Evolutionary conservation across 2,113 vertebrate species (phyloP), one percentile per base, ranked within the genome.

Genomic region (Pseudorhombus dupliciocellatus): DNA sequence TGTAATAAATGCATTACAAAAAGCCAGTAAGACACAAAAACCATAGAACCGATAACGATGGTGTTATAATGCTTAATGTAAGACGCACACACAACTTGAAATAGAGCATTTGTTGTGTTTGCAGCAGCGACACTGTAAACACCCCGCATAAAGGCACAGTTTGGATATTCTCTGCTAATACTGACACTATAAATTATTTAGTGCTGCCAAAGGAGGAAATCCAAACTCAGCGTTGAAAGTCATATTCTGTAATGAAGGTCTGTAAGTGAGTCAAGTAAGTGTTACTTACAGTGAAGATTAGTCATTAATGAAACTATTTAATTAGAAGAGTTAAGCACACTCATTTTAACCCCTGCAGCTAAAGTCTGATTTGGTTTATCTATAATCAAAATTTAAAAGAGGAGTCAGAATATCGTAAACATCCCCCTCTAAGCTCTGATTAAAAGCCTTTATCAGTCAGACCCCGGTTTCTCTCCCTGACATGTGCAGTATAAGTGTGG

Each of bases 331-430:
- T 72, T 58, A 53, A 77, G 50, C 63, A 70, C 62, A 58, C 54
- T 56, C 11, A 56, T 75, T 81, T 73, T 50, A 72, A 64, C 48
- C 70, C 78, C 77, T 53, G 69, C 53, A 61, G 73, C 79, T 54
- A 61, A 57, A 63, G 37, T 64, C 60, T 62, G 76, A 65, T 79
- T 84, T 69, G 57, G 60, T 82, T 84, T 64, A 84, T 85, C 65
- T 58, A 52, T 58, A 73, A 80, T 86, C 63, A 64, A 73, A 73
- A 69, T 79, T 57, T 21, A 30, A 48, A 73, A 62, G 53, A 69
- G 44, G 24, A 66, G 52, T 80, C 56, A 52, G 72, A 87, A 80
- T 18, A 46, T 46, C 68, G 58, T 73, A 85, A 87, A 83, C 64
- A 70, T 48, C 34, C 50, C 61, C 42, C 53, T 75, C 82, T 25